These are phyloP conservation scores for Colistium nudipinnis DNA, from an alignment of 2,113 vertebrate species.

Conservation along the genomic window DNA sequence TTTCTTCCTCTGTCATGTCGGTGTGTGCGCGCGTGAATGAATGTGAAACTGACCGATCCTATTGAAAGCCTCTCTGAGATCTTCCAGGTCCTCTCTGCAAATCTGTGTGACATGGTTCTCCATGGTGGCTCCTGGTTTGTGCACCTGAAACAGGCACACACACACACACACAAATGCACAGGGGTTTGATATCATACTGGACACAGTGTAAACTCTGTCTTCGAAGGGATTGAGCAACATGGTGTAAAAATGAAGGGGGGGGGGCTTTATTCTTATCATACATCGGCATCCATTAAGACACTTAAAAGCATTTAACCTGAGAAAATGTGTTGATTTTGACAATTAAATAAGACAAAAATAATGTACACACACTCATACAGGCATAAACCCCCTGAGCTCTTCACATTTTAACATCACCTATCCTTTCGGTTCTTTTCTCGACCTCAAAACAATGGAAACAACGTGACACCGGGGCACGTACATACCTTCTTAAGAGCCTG, in stretches of 20 bases:
- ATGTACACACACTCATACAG: too few relatives aligned
- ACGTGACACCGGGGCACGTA: not conserved
- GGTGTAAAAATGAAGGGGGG: not conserved
- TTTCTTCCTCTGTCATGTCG: not conserved
- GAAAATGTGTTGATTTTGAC: not conserved
- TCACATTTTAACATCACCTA: not conserved
- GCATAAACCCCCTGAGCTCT: not conserved
- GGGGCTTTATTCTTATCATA: not conserved
- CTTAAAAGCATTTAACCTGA: not conserved
- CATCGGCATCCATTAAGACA: not conserved
- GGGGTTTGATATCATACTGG: not conserved
- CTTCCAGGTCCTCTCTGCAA: slow-evolving; percentile 91
- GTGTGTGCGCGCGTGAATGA: slow-evolving; percentile 5
- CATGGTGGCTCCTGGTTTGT: slow-evolving; percentile 75
- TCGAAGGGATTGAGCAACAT: not conserved
- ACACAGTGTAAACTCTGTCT: not conserved
- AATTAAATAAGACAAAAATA: not conserved
- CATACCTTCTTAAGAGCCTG: slow-evolving; percentile 52
- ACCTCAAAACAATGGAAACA: not conserved
- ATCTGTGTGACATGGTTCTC: slow-evolving; percentile 90
- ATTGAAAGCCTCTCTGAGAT: slow-evolving; percentile 91
- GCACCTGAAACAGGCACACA: slow-evolving; percentile 32
- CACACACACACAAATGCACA: slow-evolving; percentile 6
- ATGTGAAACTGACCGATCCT: slow-evolving; percentile 88
- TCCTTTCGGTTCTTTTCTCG: not conserved